These are phyloP conservation scores for Marmota flaviventris DNA, from an alignment of 2,113 vertebrate species.

Conservation along the genomic window DNA sequence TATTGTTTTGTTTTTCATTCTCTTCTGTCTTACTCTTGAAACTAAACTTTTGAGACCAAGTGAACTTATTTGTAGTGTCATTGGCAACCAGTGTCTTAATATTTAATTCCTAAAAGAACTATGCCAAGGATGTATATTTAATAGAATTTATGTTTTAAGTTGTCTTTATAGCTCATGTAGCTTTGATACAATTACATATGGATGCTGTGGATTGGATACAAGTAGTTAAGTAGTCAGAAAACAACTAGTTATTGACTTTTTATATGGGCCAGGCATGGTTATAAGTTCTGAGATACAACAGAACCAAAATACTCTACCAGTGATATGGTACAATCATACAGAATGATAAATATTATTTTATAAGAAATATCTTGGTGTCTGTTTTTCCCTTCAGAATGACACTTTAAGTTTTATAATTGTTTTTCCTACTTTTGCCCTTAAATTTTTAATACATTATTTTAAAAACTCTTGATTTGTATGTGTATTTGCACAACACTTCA, in stretches of 20 bases:
- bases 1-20: background rate
- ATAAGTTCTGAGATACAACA: background rate
- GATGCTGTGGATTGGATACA: background rate
- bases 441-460: background rate
- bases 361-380: background rate
- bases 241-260: background rate
- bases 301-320: background rate
- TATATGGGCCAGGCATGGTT: background rate
- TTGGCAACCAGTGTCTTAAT: background rate
- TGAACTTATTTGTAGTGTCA: background rate
- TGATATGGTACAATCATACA: background rate
- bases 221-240: background rate
- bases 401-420: background rate
- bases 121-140: background rate
- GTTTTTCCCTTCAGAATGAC: background rate
- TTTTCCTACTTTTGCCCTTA: background rate
- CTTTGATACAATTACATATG: background rate
- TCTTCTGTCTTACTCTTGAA: background rate
- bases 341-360: background rate
- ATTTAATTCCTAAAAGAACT: background rate
- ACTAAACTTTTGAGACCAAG: background rate
- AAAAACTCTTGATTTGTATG: background rate
- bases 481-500: background rate
- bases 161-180: background rate
- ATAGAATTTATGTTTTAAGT: background rate